phyloP scores from a whole-genome alignment of 2,888 invertebrate genomes.

The Yponomeuta sedellus region DNA sequence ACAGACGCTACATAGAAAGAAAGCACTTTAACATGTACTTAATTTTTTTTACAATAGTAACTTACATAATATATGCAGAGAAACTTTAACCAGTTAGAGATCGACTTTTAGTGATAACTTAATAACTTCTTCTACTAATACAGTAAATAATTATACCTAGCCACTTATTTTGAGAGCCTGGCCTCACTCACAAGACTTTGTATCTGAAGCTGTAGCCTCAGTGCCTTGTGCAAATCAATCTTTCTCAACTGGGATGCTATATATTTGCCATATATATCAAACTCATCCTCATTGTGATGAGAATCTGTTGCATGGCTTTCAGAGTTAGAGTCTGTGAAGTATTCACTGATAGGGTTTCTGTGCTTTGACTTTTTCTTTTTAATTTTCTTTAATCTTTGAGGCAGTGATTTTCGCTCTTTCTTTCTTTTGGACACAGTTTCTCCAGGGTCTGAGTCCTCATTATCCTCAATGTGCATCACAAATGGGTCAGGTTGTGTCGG shows the following conservation, averaged over 20 bases:
- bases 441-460: constrained; percentile 34
- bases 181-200: constrained; percentile 60
- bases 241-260: constrained; percentile 62
- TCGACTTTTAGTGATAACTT: no score
- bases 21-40: no score
- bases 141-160: constrained; percentile 17
- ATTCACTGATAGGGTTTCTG: constrained; percentile 36
- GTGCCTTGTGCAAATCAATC: constrained; percentile 54
- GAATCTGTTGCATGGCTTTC: constrained; percentile 31
- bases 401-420: constrained; percentile 28
- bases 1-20: no score
- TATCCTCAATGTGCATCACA: constrained; percentile 41
- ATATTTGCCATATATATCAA: constrained; percentile 66
- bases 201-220: constrained; percentile 57
- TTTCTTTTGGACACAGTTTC: constrained; percentile 30
- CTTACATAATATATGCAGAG: no score
- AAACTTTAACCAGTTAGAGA: no score
- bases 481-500: constrained; percentile 46
- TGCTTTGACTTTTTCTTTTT: constrained; percentile 48
- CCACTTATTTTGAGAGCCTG: constrained; percentile 43
- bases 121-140: no score
- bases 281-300: constrained; percentile 57
- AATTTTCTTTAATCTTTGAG: constrained; percentile 32
- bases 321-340: constrained; percentile 25
- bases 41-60: no score